A percentile compares a stretch with the other conserved stretches of the same genome.
These are phyloP conservation scores for Dryas iulia DNA, from an alignment of 1,140 invertebrate species.

Conservation along the genomic window DNA sequence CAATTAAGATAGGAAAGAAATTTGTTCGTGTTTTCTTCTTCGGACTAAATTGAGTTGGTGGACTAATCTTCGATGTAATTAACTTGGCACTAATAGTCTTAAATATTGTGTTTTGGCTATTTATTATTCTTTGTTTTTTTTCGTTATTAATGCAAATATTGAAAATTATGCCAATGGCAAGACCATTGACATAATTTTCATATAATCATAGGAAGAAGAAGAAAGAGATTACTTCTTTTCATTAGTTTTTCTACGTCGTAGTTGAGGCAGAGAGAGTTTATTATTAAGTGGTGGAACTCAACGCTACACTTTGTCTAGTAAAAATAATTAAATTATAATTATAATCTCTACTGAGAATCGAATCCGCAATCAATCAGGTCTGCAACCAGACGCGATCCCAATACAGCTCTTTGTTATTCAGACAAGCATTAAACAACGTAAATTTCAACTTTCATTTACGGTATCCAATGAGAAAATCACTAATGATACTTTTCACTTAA, in stretches of 20 bases:
- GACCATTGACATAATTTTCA: too few species aligned
- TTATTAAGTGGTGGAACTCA: too few species aligned
- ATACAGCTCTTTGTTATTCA: neutral
- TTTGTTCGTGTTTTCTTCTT: conserved; percentile 7
- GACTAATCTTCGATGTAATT: conserved; percentile 14
- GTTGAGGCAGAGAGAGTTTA: too few species aligned
- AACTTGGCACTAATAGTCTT: conserved; percentile 1
- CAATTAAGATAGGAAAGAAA: conserved; percentile 28
- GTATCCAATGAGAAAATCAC: neutral
- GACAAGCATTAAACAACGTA: neutral
- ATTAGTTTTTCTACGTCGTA: too few species aligned
- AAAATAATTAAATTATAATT: too few species aligned
- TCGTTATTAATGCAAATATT: neutral
- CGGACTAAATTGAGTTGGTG: neutral
- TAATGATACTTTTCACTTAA: neutral
- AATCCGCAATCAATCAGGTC: too few species aligned
- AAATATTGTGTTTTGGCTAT: neutral
- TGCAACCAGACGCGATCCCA: too few species aligned
- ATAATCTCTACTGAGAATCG: too few species aligned
- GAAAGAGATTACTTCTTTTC: too few species aligned
- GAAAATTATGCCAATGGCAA: too few species aligned
- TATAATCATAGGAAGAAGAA: too few species aligned
- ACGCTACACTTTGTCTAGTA: too few species aligned
- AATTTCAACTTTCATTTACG: neutral
- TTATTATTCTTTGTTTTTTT: neutral